Evolutionary conservation across 1,140 invertebrate species (phyloP).

Genomic region (Luehdorfia chinensis): DNA sequence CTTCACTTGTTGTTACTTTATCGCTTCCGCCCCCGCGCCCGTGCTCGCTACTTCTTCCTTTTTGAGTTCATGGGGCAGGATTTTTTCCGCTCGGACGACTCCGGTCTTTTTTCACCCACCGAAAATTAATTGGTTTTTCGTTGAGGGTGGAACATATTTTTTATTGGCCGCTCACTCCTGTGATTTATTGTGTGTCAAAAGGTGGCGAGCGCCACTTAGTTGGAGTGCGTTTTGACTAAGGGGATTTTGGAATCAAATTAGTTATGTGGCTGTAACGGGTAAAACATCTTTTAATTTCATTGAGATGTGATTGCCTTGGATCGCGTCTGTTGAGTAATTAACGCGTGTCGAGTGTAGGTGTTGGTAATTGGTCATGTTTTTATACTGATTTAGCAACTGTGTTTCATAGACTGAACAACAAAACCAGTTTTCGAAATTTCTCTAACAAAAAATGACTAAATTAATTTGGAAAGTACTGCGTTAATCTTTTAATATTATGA

Average conservation of each 20-base stretch:
- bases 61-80: conserved; percentile 28
- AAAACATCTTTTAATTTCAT: conserved; percentile 10
- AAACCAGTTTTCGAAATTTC: background rate
- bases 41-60: conserved; percentile 20
- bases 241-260: conserved; percentile 29
- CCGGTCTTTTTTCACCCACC: conserved; percentile 57
- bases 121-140: conserved; percentile 77
- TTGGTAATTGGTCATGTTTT: conserved; percentile 11
- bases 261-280: background rate
- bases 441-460: too few relatives aligned
- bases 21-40: conserved; percentile 27
- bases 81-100: conserved; percentile 56
- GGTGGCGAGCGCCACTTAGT: conserved; percentile 72
- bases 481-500: too few relatives aligned
- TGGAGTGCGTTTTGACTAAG: conserved; percentile 54
- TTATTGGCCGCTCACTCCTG: conserved; percentile 69
- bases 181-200: conserved; percentile 76
- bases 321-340: conserved; percentile 1
- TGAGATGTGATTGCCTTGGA: background rate
- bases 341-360: background rate
- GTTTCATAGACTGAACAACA: background rate
- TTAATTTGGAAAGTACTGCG: too few relatives aligned
- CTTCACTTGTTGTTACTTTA: conserved; percentile 26
- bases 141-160: conserved; percentile 74
- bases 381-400: background rate